phyloP scores from a whole-genome alignment of 2,888 invertebrate genomes.

The Seira musarum region DNA sequence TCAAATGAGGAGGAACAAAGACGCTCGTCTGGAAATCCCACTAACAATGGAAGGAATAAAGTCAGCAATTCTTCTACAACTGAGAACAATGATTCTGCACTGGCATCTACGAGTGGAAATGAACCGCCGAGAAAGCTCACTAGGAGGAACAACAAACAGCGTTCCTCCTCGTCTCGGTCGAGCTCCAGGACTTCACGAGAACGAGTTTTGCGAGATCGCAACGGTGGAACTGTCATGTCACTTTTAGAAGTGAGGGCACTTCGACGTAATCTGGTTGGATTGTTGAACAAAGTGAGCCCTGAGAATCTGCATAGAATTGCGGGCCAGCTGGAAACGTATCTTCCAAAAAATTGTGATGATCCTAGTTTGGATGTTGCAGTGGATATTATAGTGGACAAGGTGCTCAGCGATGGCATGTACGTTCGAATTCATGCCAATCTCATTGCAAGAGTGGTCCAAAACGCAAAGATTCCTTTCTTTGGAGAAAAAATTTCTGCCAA shows the following conservation, averaged over 20 bases:
- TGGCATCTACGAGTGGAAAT: slow-evolving; percentile 33
- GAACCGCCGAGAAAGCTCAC: slow-evolving; percentile 47
- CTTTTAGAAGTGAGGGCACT: slow-evolving; percentile 46
- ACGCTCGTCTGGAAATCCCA: slow-evolving; percentile 2
- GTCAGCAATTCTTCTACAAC: neutral
- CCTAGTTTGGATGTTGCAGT: slow-evolving; percentile 55
- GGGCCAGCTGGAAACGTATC: slow-evolving; percentile 54
- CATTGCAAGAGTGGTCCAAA: slow-evolving; percentile 52
- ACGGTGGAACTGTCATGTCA: slow-evolving; percentile 42
- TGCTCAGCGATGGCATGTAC: slow-evolving; percentile 64
- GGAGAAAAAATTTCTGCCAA: slow-evolving; percentile 52
- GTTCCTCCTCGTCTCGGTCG: slow-evolving; percentile 43
- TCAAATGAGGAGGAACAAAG: slow-evolving; percentile 21
- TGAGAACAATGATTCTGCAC: neutral
- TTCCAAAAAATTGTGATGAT: slow-evolving; percentile 55
- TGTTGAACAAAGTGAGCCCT: slow-evolving; percentile 66
- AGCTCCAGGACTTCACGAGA: slow-evolving; percentile 49
- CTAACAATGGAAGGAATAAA: slow-evolving; percentile 24
- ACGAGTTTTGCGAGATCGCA: slow-evolving; percentile 40
- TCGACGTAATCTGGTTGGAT: slow-evolving; percentile 49
- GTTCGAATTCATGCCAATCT: slow-evolving; percentile 62
- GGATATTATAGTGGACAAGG: slow-evolving; percentile 63
- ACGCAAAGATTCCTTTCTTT: slow-evolving; percentile 45
- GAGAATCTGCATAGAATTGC: slow-evolving; percentile 64
- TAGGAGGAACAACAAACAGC: slow-evolving; percentile 41